Evolutionary conservation across 1,140 invertebrate genomes (phyloP).

Genomic region (Contarinia nasturtii): DNA sequence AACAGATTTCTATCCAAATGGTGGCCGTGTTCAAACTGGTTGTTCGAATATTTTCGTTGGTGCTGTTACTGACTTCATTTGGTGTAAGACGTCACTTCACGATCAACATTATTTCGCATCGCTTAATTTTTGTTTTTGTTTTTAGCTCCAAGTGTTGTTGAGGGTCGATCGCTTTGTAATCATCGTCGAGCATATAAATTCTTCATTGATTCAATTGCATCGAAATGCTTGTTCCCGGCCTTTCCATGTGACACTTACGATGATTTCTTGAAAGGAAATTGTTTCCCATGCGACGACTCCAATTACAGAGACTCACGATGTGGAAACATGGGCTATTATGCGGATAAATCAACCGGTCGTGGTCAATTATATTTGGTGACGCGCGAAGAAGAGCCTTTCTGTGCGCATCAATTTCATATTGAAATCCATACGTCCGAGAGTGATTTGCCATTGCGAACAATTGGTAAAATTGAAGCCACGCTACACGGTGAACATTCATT

Average conservation of each 20-base stretch:
- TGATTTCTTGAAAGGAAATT: conserved; percentile 41
- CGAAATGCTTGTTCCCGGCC: conserved; percentile 72
- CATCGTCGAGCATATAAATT: conserved; percentile 82
- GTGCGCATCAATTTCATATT: conserved; percentile 76
- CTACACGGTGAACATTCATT: conserved; percentile 58
- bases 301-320: conserved; percentile 38
- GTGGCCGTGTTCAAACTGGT: conserved; percentile 74
- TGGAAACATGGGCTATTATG: conserved; percentile 88
- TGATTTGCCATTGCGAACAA: conserved; percentile 38
- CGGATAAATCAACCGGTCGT: conserved; percentile 55
- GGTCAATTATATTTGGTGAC: conserved; percentile 73
- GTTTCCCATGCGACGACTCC: conserved; percentile 30
- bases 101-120: not conserved
- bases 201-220: conserved; percentile 82
- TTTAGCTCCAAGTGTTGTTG: conserved; percentile 41
- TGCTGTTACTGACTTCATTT: conserved; percentile 75
- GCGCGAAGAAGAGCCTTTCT: conserved; percentile 80
- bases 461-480: conserved; percentile 62
- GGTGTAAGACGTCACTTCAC: conserved; percentile 43
- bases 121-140: conserved; percentile 11
- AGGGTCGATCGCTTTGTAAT: conserved; percentile 77
- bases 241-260: conserved; percentile 76
- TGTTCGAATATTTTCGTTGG: conserved; percentile 72
- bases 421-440: conserved; percentile 53
- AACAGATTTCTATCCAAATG: conserved; percentile 75